Evolutionary conservation across 2,113 vertebrate genomes (phyloP).

Genomic region (Phyllopteryx taeniolatus): DNA sequence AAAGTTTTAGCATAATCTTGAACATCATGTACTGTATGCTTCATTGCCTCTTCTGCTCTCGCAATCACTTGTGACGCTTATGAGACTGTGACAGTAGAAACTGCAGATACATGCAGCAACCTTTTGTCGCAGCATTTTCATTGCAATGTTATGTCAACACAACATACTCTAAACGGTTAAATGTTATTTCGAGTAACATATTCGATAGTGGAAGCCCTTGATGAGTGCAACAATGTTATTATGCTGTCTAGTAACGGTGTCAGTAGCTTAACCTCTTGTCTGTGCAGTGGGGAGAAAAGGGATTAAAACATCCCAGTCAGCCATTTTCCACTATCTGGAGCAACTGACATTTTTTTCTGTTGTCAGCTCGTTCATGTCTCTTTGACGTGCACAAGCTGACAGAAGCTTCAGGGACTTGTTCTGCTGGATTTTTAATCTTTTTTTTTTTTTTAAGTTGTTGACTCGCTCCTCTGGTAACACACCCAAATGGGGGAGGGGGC

Average conservation of each 20-base stretch:
- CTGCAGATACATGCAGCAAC: too few relatives aligned
- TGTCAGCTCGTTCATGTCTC: constrained; percentile 27
- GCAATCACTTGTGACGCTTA: background rate
- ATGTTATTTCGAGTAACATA: background rate
- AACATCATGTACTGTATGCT: too few relatives aligned
- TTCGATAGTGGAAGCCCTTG: background rate
- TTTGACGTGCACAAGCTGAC: constrained; percentile 20
- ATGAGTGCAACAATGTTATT: background rate
- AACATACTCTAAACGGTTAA: background rate
- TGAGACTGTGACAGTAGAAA: too few relatives aligned
- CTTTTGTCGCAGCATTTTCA: too few relatives aligned
- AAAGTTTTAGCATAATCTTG: too few relatives aligned
- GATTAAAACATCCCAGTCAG: constrained; percentile 25
- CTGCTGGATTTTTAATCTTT: constrained; percentile 7
- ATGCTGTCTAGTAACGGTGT: constrained; percentile 4
- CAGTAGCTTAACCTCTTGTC: constrained; percentile 18
- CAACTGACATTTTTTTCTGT: constrained; percentile 24
- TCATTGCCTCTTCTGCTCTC: too few relatives aligned
- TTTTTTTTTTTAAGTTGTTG: constrained; percentile 19
- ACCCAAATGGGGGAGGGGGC: background rate
- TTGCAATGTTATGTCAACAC: background rate
- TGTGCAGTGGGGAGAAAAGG: background rate
- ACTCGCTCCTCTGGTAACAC: background rate
- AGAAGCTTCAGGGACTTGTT: constrained; percentile 18
- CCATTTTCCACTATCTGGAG: constrained; percentile 22